These are phyloP conservation scores for Zhuqinia jingwanae DNA, from an alignment of 2,888 invertebrate species.

Conservation along the genomic window DNA sequence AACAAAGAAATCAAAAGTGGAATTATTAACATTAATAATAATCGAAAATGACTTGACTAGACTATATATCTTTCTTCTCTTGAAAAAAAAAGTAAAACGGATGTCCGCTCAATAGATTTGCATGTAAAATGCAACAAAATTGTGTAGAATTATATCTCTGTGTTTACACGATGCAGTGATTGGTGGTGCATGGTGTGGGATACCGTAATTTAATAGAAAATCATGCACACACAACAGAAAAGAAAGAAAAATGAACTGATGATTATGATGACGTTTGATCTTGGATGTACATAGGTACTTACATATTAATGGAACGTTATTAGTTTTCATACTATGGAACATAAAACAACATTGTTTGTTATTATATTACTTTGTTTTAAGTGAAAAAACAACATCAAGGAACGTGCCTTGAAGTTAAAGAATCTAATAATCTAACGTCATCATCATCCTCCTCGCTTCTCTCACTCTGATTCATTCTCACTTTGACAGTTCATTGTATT, in stretches of 20 bases:
- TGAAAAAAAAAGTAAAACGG: slow-evolving; percentile 61
- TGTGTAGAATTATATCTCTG: slow-evolving; percentile 26
- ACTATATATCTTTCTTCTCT: background rate
- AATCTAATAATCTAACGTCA: slow-evolving; percentile 29
- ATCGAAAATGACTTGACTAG: slow-evolving; percentile 36
- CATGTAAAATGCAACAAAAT: slow-evolving; percentile 48
- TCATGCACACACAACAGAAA: too few species aligned
- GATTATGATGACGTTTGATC: too few species aligned
- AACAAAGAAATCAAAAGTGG: slow-evolving; percentile 66
- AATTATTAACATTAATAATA: slow-evolving; percentile 43
- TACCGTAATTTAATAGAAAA: slow-evolving; percentile 38
- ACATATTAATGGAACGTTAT: slow-evolving; percentile 18
- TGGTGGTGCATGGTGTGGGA: background rate
- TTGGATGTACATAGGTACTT: background rate
- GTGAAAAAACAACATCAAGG: slow-evolving; percentile 13
- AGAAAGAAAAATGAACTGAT: background rate
- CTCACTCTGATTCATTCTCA: slow-evolving; percentile 15
- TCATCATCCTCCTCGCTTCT: background rate
- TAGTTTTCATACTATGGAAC: background rate
- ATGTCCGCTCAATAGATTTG: slow-evolving; percentile 59
- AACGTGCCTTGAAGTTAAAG: slow-evolving; percentile 54
- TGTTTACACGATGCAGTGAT: slow-evolving; percentile 4
- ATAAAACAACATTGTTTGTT: background rate
- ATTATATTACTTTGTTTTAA: slow-evolving; percentile 25
- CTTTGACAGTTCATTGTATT: slow-evolving; percentile 28